These are phyloP conservation scores for Lampris incognitus DNA, from an alignment of 2,113 vertebrate genomes.

Conservation along the genomic window DNA sequence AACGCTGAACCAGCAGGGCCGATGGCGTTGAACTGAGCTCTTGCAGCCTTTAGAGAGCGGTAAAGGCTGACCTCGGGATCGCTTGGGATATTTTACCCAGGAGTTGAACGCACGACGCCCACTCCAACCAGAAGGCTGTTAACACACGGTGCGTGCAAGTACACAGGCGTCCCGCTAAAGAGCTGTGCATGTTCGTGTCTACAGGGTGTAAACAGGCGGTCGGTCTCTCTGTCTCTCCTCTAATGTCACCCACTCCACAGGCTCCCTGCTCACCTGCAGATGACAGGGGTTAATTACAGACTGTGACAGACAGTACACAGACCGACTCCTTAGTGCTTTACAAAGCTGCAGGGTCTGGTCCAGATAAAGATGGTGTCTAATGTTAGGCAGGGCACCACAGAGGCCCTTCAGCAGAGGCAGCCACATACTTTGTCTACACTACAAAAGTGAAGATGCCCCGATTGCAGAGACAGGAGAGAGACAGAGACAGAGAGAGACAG, in stretches of 20 bases:
- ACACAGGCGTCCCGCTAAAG: neutral
- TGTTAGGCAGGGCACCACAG: slow-evolving; percentile 27
- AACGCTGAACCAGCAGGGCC: neutral
- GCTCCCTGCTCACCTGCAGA: slow-evolving; percentile 41
- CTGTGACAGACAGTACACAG: slow-evolving; percentile 59
- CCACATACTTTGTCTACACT: slow-evolving; percentile 33
- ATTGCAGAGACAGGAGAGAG: slow-evolving; percentile 14
- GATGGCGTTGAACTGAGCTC: neutral
- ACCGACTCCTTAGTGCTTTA: slow-evolving; percentile 33
- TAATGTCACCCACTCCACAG: slow-evolving; percentile 48
- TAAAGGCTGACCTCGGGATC: slow-evolving; percentile 1
- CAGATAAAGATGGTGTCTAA: slow-evolving; percentile 43
- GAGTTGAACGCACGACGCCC: neutral
- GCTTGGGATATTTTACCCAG: neutral
- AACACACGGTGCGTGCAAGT: slow-evolving; percentile 6
- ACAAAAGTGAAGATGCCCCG: slow-evolving; percentile 13
- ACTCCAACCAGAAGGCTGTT: slow-evolving; percentile 3
- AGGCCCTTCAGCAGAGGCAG: slow-evolving; percentile 25
- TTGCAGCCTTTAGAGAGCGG: neutral
- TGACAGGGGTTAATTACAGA: slow-evolving; percentile 59
- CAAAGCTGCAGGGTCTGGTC: slow-evolving; percentile 51
- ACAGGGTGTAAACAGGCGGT: slow-evolving; percentile 15
- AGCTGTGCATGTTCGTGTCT: slow-evolving; percentile 17
- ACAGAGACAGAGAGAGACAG: slow-evolving; percentile 8
- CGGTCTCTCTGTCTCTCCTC: slow-evolving; percentile 30